These are phyloP conservation scores for Pristionchus arcanus DNA, from an alignment of 2,888 invertebrate species.

Conservation along the genomic window DNA sequence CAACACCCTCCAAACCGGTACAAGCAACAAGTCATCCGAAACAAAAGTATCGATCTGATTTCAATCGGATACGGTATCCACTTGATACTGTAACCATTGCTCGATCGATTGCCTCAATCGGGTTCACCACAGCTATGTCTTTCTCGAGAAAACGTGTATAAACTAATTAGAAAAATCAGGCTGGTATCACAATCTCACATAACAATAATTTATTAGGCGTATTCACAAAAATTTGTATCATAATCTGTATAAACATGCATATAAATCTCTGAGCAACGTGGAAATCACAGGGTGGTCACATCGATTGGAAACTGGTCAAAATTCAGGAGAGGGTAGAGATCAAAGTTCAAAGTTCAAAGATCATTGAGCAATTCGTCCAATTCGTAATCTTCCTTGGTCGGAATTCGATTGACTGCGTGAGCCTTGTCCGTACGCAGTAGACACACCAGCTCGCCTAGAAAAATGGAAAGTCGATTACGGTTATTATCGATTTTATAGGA, in stretches of 20 bases:
- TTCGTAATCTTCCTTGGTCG: slow-evolving; percentile 51
- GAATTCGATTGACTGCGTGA: slow-evolving; percentile 55
- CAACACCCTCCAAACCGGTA: not conserved
- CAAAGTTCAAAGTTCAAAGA: slow-evolving; percentile 31
- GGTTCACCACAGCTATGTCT: no score
- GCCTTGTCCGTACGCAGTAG: slow-evolving; percentile 56
- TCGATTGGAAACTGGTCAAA: not conserved
- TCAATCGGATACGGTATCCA: not conserved
- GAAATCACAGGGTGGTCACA: not conserved
- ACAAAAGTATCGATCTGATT: slow-evolving; percentile 33
- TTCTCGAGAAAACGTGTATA: no score
- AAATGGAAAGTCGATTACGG: not conserved
- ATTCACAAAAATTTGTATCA: not conserved
- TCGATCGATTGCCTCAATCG: not conserved
- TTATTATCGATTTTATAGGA: not conserved
- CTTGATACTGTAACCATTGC: no score
- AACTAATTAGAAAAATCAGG: no score
- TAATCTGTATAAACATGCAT: slow-evolving; percentile 5
- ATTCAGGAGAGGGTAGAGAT: not conserved
- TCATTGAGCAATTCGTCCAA: slow-evolving; percentile 29
- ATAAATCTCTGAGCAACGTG: not conserved
- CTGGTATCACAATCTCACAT: no score
- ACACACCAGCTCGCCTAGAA: slow-evolving; percentile 50
- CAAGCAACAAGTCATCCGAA: not conserved
- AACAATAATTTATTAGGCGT: slow-evolving; percentile 21